Evolutionary conservation across 23 tunicate species (phyloP), one percentile per base, ranked within the genome.

Genomic region (Trididemnum clinides): DNA sequence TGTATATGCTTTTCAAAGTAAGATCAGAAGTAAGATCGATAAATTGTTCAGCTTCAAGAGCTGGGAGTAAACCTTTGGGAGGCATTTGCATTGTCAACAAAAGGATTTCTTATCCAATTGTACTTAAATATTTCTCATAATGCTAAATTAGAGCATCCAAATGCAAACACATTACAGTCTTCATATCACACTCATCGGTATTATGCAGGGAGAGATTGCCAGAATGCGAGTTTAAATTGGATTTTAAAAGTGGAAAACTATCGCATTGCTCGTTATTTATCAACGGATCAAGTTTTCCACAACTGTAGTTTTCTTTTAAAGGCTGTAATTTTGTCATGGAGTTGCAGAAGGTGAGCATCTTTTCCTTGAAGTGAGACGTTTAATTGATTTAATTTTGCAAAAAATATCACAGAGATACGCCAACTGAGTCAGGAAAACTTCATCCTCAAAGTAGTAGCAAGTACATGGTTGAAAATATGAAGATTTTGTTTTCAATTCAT

Each of bases 221-320:
- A 73, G 57, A 73, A 36, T 38, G 57, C 54, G 80, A 73, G 57
- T 73, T n/a, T n/a, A n/a, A n/a, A n/a, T n/a, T 54, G 57, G 80
- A 73, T 73, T 73, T 73, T 73, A 73, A 73, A 37, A 73, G 80
- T 73, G 80, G 80, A 73, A 73, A 73, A 38, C 57, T 73, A 36
- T 73, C 80, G 18, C 80, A 73, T 37, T 73, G 54, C 80, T 73
- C 31, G 54, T 73, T 73, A 73, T 73, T 73, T 73, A 36, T 73
- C 80, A 73, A 38, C 80, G 38, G 57, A 73, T 73, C 80, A 19
- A n/a, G 33, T 73, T 73, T 73, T 37, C 28, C 54, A 73, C 57
- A 73, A 73, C 80, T 38, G 57, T 19, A 36, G 28, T 73, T 73
- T 73, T n/a, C n/a, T 21, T 73, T 73, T 73, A 73, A 37, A 73